Conservation (phyloP, 2,888 invertebrate genomes). For the Dilophus febrilis region DNA sequence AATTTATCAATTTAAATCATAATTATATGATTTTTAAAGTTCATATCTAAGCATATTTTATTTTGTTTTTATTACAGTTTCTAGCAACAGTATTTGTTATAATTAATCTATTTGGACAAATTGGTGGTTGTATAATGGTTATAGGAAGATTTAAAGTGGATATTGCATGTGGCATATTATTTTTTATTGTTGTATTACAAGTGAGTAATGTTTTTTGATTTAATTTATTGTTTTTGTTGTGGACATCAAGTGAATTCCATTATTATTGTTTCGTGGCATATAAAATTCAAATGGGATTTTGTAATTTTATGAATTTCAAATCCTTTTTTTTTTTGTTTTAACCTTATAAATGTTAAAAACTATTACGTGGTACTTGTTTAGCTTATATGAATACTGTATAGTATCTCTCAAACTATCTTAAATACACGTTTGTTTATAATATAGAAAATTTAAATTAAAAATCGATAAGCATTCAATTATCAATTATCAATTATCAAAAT, state of each 20-base stretch:
- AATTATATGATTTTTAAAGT: neutral
- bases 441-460: too few relatives aligned
- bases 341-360: too few relatives aligned
- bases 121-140: slow-evolving; percentile 94
- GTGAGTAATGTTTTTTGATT: slow-evolving; percentile 34
- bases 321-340: too few relatives aligned
- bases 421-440: too few relatives aligned
- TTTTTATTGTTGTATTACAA: slow-evolving; percentile 92
- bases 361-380: too few relatives aligned
- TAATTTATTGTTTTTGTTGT: neutral
- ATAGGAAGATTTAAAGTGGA: slow-evolving; percentile 80
- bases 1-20: neutral
- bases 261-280: too few relatives aligned
- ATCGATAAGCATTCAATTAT: too few relatives aligned
- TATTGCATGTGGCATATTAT: slow-evolving; percentile 79
- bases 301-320: too few relatives aligned
- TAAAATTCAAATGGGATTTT: too few relatives aligned
- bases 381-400: too few relatives aligned
- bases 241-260: neutral
- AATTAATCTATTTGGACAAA: slow-evolving; percentile 85
- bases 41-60: neutral
- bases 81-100: slow-evolving; percentile 90
- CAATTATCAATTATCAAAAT: too few relatives aligned
- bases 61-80: slow-evolving; percentile 30
- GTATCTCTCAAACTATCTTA: too few relatives aligned